A percentile compares a stretch with the other conserved stretches of the same genome.
phyloP scores from a whole-genome alignment of 92 coral and sea anemone species.

The Epizoanthus scotinus region DNA sequence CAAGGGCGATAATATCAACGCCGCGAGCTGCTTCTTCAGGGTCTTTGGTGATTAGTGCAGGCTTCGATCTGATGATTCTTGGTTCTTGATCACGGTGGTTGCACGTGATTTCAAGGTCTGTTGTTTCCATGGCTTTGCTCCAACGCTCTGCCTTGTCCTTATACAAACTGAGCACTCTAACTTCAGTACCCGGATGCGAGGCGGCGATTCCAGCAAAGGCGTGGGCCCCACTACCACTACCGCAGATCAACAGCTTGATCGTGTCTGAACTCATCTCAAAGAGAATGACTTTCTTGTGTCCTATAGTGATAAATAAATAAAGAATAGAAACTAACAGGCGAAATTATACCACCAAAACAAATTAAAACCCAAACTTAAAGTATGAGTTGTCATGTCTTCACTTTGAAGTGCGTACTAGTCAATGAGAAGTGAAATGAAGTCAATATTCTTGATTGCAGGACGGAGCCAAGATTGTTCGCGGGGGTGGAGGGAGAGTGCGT shows the following conservation, averaged over 20 bases:
- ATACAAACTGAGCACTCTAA: slow-evolving; percentile 56
- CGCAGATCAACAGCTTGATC: slow-evolving; percentile 62
- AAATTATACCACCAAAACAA: too few species aligned
- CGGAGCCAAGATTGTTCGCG: too few species aligned
- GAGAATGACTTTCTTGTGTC: too few species aligned
- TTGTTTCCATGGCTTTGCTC: slow-evolving; percentile 45
- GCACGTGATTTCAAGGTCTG: slow-evolving; percentile 48
- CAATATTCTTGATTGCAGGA: too few species aligned
- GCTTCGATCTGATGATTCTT: slow-evolving; percentile 36
- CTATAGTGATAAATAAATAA: too few species aligned
- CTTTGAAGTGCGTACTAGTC: too few species aligned
- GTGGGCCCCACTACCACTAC: slow-evolving; percentile 60
- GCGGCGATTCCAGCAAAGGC: slow-evolving; percentile 65
- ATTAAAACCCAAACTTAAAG: too few species aligned
- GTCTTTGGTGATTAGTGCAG: slow-evolving; percentile 55
- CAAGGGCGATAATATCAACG: slow-evolving; percentile 68
- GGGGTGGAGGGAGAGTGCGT: too few species aligned
- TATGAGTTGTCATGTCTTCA: too few species aligned
- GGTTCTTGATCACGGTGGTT: slow-evolving; percentile 40
- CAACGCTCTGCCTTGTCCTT: slow-evolving; percentile 69
- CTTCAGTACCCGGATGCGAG: slow-evolving; percentile 56
- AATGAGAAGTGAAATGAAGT: too few species aligned
- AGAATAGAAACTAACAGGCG: too few species aligned
- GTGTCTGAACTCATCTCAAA: slow-evolving; percentile 22
- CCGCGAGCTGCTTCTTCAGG: slow-evolving; percentile 71